Base-by-base conservation (phyloP, 1,140 invertebrate species). In the Drosophila nasuta region DNA sequence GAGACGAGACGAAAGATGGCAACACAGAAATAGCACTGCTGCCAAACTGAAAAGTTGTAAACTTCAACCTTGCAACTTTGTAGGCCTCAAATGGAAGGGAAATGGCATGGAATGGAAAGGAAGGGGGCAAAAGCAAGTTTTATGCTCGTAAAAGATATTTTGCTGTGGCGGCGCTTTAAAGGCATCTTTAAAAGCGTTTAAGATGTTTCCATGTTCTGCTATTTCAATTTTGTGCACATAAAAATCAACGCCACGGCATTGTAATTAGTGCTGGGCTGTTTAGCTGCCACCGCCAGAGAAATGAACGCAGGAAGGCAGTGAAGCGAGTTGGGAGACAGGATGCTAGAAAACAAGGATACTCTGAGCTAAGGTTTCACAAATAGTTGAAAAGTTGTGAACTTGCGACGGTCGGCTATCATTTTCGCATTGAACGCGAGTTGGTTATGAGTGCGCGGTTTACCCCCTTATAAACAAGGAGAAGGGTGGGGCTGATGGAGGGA, bases 361-460 rank as follows among this genome's bases (percentile, higher is more conserved):
- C 28, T 35, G 51, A 54, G 51, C 30, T 30, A 54, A 13, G n/a
- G 30, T 54, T 17, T 43, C 17, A 62, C 48, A 75, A 86, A 89
- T 88, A 88, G 83, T 85, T 89, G 74, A 85, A 89, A 88, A 88
- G 83, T 89, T 88, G 82, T 88, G 74, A 80, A 88, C 77, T 80
- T 74, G 59, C 33, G 60, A 62, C 64, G 65, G 38, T 33, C 57
- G 62, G 79, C 85, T 85, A 88, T 88, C 85, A 88, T 89, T 88
- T 88, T 81, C 85, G 71, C 85, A 88, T 88, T 80, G 81, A 79
- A 59, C 63, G 43, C 58, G 74, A 59, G 65, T 62, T 69, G 82
- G 75, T 86, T 86, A 89, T 78, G 85, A 88, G 71, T 17, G 30
- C 66, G 69, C 77, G 81, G 65, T 77, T 67, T 69, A 52, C 60